Conservation (phyloP, 1,140 invertebrate species). For the Achatina immaculata region DNA sequence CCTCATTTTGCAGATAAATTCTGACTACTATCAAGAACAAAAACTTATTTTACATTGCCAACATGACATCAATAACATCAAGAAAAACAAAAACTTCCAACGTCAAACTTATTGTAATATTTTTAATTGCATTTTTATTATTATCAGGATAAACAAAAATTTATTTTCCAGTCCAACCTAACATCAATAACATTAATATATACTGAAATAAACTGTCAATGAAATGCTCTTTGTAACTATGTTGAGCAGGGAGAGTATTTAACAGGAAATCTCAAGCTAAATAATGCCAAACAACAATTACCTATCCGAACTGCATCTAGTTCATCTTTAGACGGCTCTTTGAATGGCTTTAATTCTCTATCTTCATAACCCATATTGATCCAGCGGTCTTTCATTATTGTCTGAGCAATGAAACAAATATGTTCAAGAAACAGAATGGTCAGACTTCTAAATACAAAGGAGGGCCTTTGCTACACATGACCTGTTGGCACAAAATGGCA, state of each 20-base stretch:
- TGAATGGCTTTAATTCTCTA: conserved; percentile 95
- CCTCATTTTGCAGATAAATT: too few relatives aligned
- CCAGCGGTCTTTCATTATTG: conserved; percentile 71
- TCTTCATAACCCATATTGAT: conserved; percentile 71
- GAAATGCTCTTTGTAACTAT: conserved; percentile 12
- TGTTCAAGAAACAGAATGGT: conserved; percentile 47
- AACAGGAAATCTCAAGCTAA: conserved; percentile 25
- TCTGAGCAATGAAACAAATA: conserved; percentile 66
- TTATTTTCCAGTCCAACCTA: too few relatives aligned
- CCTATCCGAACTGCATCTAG: conserved; percentile 94
- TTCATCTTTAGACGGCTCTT: conserved; percentile 95
- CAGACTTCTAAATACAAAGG: conserved; percentile 32
- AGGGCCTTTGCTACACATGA: conserved; percentile 3
- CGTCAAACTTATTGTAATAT: too few relatives aligned
- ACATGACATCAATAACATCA: too few relatives aligned
- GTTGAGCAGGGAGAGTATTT: background rate
- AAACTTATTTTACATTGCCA: too few relatives aligned
- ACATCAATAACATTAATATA: too few relatives aligned
- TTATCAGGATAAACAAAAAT: too few relatives aligned
- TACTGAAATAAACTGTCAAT: background rate
- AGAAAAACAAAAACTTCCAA: too few relatives aligned
- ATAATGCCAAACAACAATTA: conserved; percentile 52
- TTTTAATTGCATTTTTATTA: too few relatives aligned
- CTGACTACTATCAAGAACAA: too few relatives aligned
- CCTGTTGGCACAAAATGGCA: conserved; percentile 12